These are phyloP conservation scores for Panthera uncia DNA, from an alignment of 2,113 vertebrate species.

Conservation along the genomic window DNA sequence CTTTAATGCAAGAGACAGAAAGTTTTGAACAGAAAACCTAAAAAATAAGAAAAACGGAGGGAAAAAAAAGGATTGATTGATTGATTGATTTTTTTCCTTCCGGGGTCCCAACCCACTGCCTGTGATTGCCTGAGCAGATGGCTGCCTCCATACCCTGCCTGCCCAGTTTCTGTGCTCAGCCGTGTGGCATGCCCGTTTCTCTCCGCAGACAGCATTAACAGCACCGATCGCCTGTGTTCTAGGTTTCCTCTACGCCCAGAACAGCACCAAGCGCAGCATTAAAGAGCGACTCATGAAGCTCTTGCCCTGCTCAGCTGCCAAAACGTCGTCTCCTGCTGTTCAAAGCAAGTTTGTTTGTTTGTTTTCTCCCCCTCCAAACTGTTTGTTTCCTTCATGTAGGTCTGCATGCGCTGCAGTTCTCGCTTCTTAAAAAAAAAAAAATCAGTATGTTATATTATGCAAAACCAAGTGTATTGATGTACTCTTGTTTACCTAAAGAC, in stretches of 20 bases:
- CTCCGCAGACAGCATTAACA: conserved; percentile 78
- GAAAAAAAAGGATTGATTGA: background rate
- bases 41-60: background rate
- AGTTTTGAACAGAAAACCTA: background rate
- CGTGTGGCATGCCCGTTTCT: conserved; percentile 64
- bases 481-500: background rate
- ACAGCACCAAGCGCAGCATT: conserved; percentile 91
- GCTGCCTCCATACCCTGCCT: conserved; percentile 46
- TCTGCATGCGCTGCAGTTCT: conserved; percentile 74
- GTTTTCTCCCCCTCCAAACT: conserved; percentile 21
- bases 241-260: conserved; percentile 93
- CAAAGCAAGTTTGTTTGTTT: conserved; percentile 95
- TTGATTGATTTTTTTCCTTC: background rate
- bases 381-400: conserved; percentile 68
- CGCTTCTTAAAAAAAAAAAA: conserved; percentile 49
- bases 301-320: conserved; percentile 92
- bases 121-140: conserved; percentile 50
- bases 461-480: conserved; percentile 20
- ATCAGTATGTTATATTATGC: conserved; percentile 4
- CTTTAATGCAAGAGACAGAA: background rate
- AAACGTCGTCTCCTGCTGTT: conserved; percentile 91
- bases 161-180: conserved; percentile 46
- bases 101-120: conserved; percentile 65
- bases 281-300: conserved; percentile 95
- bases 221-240: conserved; percentile 89